A percentile compares a stretch with the other conserved stretches of the same genome.
These are phyloP conservation scores for Panagrolaimus sp. DNA, from an alignment of 1,140 invertebrate genomes.

Conservation along the genomic window DNA sequence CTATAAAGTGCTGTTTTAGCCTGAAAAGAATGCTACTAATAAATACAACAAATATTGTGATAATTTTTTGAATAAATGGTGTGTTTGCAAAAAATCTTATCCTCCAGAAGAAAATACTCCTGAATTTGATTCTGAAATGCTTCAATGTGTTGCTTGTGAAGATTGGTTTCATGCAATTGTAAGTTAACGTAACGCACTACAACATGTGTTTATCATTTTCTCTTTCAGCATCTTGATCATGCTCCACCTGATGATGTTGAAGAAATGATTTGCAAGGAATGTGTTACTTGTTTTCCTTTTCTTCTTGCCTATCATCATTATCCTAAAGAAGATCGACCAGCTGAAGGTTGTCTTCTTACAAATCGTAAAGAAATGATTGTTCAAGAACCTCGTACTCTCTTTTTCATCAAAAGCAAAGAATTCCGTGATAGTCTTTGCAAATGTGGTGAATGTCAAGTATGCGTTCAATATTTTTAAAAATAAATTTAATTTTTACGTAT, in stretches of 20 bases:
- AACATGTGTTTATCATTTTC: too few species aligned
- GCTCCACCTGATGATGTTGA: slow-evolving; percentile 20
- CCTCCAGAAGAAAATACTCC: slow-evolving; percentile 70
- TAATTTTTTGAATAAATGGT: slow-evolving; percentile 88
- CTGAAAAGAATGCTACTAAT: slow-evolving; percentile 68
- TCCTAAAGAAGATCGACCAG: not conserved
- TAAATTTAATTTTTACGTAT: too few species aligned
- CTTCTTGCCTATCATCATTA: slow-evolving; percentile 28
- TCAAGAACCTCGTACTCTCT: not conserved
- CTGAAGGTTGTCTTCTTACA: slow-evolving; percentile 8
- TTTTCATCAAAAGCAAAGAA: not conserved
- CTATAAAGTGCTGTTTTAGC: not conserved
- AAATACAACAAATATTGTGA: slow-evolving; percentile 80
- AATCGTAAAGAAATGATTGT: not conserved
- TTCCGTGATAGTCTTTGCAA: slow-evolving; percentile 7
- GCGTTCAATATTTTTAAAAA: too few species aligned
- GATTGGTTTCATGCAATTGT: slow-evolving; percentile 80
- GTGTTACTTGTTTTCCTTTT: slow-evolving; percentile 38
- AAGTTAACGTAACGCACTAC: too few species aligned
- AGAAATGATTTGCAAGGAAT: slow-evolving; percentile 39
- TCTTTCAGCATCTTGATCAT: slow-evolving; percentile 8
- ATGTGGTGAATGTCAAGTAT: not conserved
- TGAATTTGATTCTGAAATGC: slow-evolving; percentile 77
- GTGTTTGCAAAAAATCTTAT: slow-evolving; percentile 85
- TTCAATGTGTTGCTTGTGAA: slow-evolving; percentile 92